Evolutionary conservation across 2,797 vertebrate genomes (phyloP).

Genomic region (Sebastiscus albofasciatus): DNA sequence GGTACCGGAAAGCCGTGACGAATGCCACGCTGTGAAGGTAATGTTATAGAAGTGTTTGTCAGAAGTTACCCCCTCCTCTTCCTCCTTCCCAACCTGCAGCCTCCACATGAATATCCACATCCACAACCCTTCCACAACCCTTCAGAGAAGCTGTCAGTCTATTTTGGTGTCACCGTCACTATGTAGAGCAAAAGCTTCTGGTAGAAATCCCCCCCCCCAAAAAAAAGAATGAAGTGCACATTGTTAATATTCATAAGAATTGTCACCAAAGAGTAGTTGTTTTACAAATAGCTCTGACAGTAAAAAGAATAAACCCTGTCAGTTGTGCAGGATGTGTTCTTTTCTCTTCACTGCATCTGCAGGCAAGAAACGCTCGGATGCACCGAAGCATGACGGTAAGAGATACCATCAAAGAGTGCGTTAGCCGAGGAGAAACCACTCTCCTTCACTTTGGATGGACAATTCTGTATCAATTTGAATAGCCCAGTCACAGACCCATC

Average conservation of each 20-base stretch:
- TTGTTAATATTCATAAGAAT: slow-evolving; percentile 46
- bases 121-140: slow-evolving; percentile 37
- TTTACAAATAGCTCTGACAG: slow-evolving; percentile 60
- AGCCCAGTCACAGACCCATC: neutral
- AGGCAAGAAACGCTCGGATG: slow-evolving; percentile 58
- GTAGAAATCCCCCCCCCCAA: neutral
- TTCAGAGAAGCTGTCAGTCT: slow-evolving; percentile 31
- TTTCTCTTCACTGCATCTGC: slow-evolving; percentile 64
- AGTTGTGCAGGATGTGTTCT: slow-evolving; percentile 69
- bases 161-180: slow-evolving; percentile 18
- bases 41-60: slow-evolving; percentile 46
- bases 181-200: slow-evolving; percentile 12
- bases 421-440: slow-evolving; percentile 41
- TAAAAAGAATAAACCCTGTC: slow-evolving; percentile 67
- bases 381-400: slow-evolving; percentile 64
- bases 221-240: neutral
- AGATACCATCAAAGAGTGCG: slow-evolving; percentile 60
- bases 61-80: neutral
- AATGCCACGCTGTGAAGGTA: slow-evolving; percentile 38
- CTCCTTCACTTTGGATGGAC: slow-evolving; percentile 37
- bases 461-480: slow-evolving; percentile 30
- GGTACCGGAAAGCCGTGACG: slow-evolving; percentile 21
- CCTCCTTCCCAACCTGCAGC: slow-evolving; percentile 6
- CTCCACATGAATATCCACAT: slow-evolving; percentile 26
- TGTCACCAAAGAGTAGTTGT: slow-evolving; percentile 29